Percentiles rank a stretch among this genome's conserved stretches.
Evolutionary conservation across 2,797 vertebrate species (phyloP).

Genomic region (Aphelocoma californica): DNA sequence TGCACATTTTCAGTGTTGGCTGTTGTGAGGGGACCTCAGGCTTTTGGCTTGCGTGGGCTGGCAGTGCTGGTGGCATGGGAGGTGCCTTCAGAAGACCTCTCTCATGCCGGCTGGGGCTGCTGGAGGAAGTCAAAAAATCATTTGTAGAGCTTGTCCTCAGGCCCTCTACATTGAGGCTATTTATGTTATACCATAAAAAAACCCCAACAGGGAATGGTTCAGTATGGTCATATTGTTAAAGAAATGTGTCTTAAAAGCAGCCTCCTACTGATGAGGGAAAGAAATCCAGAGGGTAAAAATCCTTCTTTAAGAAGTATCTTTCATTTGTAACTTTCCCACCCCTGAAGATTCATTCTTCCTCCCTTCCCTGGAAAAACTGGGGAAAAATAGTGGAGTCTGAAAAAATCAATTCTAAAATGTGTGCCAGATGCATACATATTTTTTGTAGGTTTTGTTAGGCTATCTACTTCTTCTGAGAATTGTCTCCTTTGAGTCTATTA

Average conservation of each 20-base stretch:
- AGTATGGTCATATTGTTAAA: not conserved
- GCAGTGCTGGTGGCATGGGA: fast-evolving
- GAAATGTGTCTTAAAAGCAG: not conserved
- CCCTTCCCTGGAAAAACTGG: not conserved
- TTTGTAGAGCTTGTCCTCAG: not conserved
- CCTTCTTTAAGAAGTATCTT: not conserved
- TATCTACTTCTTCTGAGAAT: not conserved
- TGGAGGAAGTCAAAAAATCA: not conserved
- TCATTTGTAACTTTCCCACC: not conserved
- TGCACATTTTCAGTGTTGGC: not conserved
- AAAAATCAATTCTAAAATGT: not conserved
- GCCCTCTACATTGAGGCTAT: not conserved
- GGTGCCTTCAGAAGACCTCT: not conserved
- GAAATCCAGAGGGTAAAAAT: not conserved
- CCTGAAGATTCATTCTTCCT: not conserved
- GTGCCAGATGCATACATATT: not conserved
- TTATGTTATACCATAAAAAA: not conserved
- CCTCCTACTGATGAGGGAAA: not conserved
- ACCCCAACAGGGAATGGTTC: not conserved
- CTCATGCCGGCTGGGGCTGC: not conserved
- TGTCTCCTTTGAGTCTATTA: not conserved
- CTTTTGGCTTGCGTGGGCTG: not conserved
- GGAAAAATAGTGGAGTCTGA: not conserved
- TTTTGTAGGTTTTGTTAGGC: not conserved
- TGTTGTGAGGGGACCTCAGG: not conserved